Conservation (phyloP, 2,888 invertebrate genomes). For the Pterobdella sp. region DNA sequence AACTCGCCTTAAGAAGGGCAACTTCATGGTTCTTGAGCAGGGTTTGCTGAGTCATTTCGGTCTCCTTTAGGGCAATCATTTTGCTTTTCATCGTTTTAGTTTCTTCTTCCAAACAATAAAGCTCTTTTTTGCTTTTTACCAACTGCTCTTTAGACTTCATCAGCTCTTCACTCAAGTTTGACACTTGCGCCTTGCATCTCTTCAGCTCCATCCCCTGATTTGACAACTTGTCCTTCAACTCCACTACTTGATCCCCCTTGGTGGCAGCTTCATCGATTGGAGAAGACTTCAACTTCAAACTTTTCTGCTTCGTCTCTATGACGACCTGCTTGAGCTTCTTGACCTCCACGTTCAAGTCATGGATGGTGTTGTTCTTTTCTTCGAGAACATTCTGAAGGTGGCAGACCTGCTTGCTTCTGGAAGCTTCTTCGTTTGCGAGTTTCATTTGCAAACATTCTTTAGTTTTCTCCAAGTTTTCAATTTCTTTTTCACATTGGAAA, state of each 20-base stretch:
- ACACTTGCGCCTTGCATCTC: not conserved
- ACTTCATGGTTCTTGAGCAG: not conserved
- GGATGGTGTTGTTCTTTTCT: no score
- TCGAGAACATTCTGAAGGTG: no score
- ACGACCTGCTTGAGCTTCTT: no score
- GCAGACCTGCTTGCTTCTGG: no score
- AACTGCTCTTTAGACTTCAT: constrained; percentile 7
- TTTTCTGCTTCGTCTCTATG: no score
- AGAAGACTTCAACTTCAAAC: no score
- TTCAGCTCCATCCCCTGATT: no score
- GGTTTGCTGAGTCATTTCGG: not conserved
- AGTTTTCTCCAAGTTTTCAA: not conserved
- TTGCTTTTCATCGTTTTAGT: not conserved
- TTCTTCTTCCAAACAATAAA: constrained; percentile 1
- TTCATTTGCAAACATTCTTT: not conserved
- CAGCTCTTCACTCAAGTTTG: not conserved
- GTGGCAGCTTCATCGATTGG: no score
- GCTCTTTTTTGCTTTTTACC: not conserved
- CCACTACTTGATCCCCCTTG: not conserved
- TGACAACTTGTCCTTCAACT: no score
- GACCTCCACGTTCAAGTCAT: not conserved
- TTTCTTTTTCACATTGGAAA: constrained; percentile 22
- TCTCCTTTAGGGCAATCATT: not conserved
- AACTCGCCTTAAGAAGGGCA: not conserved
- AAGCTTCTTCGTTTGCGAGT: not conserved